phyloP scores from a whole-genome alignment of 2,888 invertebrate genomes.

The Patella ulyssiponensis region DNA sequence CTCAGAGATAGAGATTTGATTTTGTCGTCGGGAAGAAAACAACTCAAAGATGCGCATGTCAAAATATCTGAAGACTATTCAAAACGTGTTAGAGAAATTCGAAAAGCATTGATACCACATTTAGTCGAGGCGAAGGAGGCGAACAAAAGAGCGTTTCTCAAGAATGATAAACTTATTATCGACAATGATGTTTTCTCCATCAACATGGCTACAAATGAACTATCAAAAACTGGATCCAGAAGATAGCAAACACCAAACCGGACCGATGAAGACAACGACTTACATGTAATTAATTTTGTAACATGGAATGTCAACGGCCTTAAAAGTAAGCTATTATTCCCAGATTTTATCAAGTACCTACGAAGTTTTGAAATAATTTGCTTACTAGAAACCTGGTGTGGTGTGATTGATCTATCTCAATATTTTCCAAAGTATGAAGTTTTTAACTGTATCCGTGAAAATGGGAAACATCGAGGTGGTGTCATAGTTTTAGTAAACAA shows the following conservation, averaged over 20 bases:
- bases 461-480: slow-evolving; percentile 6
- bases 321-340: background rate
- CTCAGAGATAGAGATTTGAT: background rate
- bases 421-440: background rate
- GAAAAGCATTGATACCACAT: slow-evolving; percentile 8
- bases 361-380: background rate
- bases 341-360: background rate
- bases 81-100: background rate
- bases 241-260: background rate
- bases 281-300: background rate
- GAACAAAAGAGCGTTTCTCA: slow-evolving; percentile 15
- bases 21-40: background rate
- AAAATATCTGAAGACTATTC: slow-evolving; percentile 13
- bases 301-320: background rate
- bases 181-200: background rate
- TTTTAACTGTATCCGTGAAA: background rate
- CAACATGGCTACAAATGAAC: background rate
- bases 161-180: slow-evolving; percentile 12
- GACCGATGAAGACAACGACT: too few species aligned
- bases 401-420: background rate
- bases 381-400: background rate
- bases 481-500: background rate
- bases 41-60: background rate
- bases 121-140: slow-evolving; percentile 7
- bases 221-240: background rate